These are phyloP conservation scores for Macquaria australasica DNA, from an alignment of 2,113 vertebrate genomes.

Conservation along the genomic window DNA sequence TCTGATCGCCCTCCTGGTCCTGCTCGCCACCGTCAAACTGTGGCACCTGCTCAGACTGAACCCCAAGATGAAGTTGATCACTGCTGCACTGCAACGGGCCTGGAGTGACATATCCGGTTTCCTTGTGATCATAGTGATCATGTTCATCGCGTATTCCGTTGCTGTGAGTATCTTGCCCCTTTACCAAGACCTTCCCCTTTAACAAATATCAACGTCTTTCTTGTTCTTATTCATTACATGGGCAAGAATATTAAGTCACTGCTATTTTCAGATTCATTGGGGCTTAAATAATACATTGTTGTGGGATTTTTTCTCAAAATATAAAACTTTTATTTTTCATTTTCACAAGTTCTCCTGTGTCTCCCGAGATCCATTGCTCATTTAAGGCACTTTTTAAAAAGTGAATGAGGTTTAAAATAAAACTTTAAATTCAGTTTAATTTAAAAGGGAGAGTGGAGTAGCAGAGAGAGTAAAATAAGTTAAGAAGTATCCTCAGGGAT, in stretches of 20 bases:
- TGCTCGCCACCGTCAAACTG: constrained; percentile 91
- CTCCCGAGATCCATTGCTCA: too few relatives aligned
- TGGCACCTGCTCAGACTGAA: constrained; percentile 95
- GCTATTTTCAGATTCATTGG: not conserved
- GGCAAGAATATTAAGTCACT: not conserved
- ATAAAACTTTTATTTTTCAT: not conserved
- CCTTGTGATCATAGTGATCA: constrained; percentile 85
- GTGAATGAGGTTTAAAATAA: not conserved
- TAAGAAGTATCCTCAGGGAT: not conserved
- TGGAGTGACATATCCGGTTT: constrained; percentile 91
- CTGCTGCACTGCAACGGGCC: constrained; percentile 87
- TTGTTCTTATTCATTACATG: not conserved
- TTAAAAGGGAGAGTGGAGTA: not conserved
- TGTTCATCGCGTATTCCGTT: constrained; percentile 90
- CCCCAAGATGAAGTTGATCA: constrained; percentile 92
- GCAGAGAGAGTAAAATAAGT: not conserved
- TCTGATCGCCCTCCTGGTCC: constrained; percentile 91
- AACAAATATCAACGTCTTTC: not conserved
- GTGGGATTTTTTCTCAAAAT: not conserved
- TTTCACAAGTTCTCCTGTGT: not conserved
- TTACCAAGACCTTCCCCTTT: not conserved
- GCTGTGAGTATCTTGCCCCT: constrained; percentile 82
- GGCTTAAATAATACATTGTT: not conserved
- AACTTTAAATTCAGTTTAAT: not conserved
- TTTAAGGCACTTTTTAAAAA: not conserved